phyloP scores from a whole-genome alignment of 2,797 vertebrate species.

The Gephyroberyx darwinii region DNA sequence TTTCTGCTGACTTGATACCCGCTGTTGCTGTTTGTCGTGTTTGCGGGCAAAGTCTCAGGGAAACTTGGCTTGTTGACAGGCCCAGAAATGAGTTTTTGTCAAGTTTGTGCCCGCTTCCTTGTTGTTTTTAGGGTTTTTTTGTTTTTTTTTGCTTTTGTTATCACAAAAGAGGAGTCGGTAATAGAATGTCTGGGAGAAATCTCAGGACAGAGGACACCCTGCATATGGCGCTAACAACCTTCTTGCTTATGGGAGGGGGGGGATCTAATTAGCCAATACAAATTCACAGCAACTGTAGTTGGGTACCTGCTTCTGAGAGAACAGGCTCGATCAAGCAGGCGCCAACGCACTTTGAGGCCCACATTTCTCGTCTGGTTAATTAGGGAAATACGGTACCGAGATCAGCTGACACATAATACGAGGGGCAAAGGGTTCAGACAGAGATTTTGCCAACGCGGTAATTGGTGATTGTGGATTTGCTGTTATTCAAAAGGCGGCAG shows the following conservation, averaged over 20 bases:
- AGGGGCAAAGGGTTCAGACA: slow-evolving; percentile 30
- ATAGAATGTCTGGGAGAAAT: slow-evolving; percentile 28
- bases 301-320: slow-evolving; percentile 57
- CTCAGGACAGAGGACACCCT: slow-evolving; percentile 27
- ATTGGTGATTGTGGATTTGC: slow-evolving; percentile 15
- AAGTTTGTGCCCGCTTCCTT: slow-evolving; percentile 32
- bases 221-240: slow-evolving; percentile 43
- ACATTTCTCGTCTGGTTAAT: slow-evolving; percentile 63
- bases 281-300: slow-evolving; percentile 34
- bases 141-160: slow-evolving; percentile 22
- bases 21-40: slow-evolving; percentile 36
- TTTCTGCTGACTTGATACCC: slow-evolving; percentile 53
- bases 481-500: slow-evolving; percentile 11
- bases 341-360: slow-evolving; percentile 33
- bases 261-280: slow-evolving; percentile 66
- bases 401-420: slow-evolving; percentile 54
- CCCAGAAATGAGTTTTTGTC: slow-evolving; percentile 65
- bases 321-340: slow-evolving; percentile 62
- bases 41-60: slow-evolving; percentile 17
- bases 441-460: slow-evolving; percentile 16
- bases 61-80: slow-evolving; percentile 45
- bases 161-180: slow-evolving; percentile 29
- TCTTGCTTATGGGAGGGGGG: slow-evolving; percentile 12
- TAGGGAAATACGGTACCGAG: slow-evolving; percentile 57
- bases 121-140: slow-evolving; percentile 24